Evolutionary conservation across 2,888 invertebrate genomes (phyloP), one percentile per base, ranked within the genome.

Genomic region (Acanthosepion lycidas): DNA sequence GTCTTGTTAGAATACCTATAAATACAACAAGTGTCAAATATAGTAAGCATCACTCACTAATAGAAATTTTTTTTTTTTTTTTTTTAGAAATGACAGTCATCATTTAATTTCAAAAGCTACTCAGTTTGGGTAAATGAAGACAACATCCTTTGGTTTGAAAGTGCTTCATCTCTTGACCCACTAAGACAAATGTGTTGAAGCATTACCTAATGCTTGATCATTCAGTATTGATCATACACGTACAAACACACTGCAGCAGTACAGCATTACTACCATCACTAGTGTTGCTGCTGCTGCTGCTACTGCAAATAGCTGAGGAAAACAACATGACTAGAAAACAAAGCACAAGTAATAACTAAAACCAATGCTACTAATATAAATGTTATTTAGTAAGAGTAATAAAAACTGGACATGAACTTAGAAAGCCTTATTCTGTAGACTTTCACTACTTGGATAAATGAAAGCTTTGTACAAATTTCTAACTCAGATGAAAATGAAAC

Each of bases 131-230:
- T n/a, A 78, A n/a, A 33, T 78, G n/a, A 33, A 78, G n/a, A 78
- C n/a, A 33, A 33, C 5, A 12, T 78, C 33, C 78, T n/a, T 78
- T 78, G 18, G 78, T 78, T 78, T 78, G 18, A 78, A 78, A 78
- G 78, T 78, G 78, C 78, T 78, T 78, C 78, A 78, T 78, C 78
- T 78, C 78, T 78, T 78, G 78, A 78, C 78, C 78, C 33, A 78
- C 78, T 78, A 78, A 78, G 78, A 78, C 78, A 78, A 78, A 78
- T 78, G n/a, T 78, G 78, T 78, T 78, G 78, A 78, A 78, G 78
- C 78, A 78, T 78, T 78, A 78, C 78, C 78, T 78, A 78, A 78
- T 78, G 78, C 78, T 78, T 78, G 78, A 78, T 78, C 78, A 78
- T 78, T 78, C n/a, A 33, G 78, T 78, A 78, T 78, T 78, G 78